Conservation (phyloP, 2,113 vertebrate species). For the Lophius piscatorius region DNA sequence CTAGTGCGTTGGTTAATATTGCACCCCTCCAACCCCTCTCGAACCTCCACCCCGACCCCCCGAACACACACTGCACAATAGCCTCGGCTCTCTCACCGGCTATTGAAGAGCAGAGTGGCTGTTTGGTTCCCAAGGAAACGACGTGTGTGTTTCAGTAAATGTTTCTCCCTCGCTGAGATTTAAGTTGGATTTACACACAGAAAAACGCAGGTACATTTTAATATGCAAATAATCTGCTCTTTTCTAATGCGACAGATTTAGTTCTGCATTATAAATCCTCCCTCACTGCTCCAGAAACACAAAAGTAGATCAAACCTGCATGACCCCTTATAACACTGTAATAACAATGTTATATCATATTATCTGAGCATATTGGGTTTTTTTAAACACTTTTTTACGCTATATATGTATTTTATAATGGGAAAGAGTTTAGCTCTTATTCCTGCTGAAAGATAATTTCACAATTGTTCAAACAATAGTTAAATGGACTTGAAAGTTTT, state of each 20-base stretch:
- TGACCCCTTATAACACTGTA: no score
- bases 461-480: no score
- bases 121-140: slow-evolving; percentile 84
- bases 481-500: no score
- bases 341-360: no score
- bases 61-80: slow-evolving; percentile 80
- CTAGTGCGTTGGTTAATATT: slow-evolving; percentile 81
- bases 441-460: no score
- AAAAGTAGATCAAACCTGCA: no score
- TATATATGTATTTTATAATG: no score
- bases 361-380: no score
- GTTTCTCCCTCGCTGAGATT: slow-evolving; percentile 47
- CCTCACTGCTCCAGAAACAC: no score
- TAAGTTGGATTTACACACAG: slow-evolving; percentile 31
- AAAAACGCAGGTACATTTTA: slow-evolving; percentile 10
- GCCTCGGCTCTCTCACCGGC: slow-evolving; percentile 77
- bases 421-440: no score
- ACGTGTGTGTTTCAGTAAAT: slow-evolving; percentile 43
- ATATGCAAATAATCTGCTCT: slow-evolving; percentile 41
- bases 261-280: not conserved
- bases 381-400: no score
- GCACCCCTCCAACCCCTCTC: slow-evolving; percentile 76
- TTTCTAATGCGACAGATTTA: not conserved
- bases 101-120: slow-evolving; percentile 88
- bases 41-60: slow-evolving; percentile 53